Base-by-base conservation (phyloP, 2,888 invertebrate genomes). In the Rhamnusium bicolor region DNA sequence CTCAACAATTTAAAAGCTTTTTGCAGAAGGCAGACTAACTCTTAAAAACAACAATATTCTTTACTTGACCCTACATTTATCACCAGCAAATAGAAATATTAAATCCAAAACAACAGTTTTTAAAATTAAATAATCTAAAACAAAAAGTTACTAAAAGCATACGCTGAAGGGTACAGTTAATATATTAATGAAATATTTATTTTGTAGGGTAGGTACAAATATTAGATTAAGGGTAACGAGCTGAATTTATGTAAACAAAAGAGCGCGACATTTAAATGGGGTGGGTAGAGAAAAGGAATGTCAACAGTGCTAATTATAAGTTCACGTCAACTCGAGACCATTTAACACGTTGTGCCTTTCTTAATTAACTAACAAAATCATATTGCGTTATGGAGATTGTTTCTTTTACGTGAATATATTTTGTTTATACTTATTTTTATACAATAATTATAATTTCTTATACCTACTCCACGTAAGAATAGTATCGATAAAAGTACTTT, bases 261-360 rank as follows among this genome's bases (percentile, higher is more conserved):
- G 74, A 74, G 74, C 76, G 75, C 19, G 51, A 67, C 67, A 56
- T 54, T 61, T 56, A 21, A 46, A 56, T 56, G 67, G 67, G 67
- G 67, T 67, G 67, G 32, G 67, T 40, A 54, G 40, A 68, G 73
- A 77, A 68, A 75, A 71, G 71, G 69, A 72, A 71, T 74, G 77
- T 77, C 74, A 77, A 73, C 69, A 74, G 54, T 74, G 71, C 71
- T 78, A 78, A 78, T 78, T 78, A 74, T 72, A 73, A 78, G 69
- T 75, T 74, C 67, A 70, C 75, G 78, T 76, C 75, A 76, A 65
- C 53, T 53, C 65, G 32, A 40, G 60, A 71, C 60, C 66, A 58
- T 72, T 67, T 72, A 72, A 40, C 66, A 29, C 60, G 67, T 67
- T 72, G 62, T 32, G 66, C 71, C 67, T 62, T 72, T 67, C 61